These are phyloP conservation scores for Drosophila histrio DNA, from an alignment of 2,888 invertebrate genomes.

Conservation along the genomic window DNA sequence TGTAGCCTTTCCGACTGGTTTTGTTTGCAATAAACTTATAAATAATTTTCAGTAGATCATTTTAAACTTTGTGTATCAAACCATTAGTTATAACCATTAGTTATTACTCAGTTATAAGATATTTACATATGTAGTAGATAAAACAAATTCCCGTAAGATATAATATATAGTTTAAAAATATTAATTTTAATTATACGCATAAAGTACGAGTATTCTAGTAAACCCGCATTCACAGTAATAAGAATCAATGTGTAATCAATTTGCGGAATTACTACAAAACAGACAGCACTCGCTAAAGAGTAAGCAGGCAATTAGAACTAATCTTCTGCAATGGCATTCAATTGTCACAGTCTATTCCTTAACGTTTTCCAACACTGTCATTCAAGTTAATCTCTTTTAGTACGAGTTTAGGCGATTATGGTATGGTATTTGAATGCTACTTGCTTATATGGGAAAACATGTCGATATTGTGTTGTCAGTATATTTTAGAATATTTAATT, in stretches of 20 bases:
- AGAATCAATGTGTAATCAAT: background rate
- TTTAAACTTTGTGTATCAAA: no score
- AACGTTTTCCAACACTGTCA: conserved; percentile 20
- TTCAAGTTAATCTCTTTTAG: conserved; percentile 19
- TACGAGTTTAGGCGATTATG: background rate
- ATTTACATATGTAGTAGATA: no score
- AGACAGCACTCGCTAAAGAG: background rate
- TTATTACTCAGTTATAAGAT: no score
- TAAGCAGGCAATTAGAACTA: background rate
- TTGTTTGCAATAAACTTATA: no score
- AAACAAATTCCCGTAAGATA: no score
- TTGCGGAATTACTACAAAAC: background rate
- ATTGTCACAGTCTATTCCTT: background rate
- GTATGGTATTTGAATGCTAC: background rate
- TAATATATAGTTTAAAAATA: no score
- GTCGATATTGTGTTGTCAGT: conserved; percentile 16
- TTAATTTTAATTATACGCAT: no score
- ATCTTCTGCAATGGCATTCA: background rate
- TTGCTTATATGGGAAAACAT: conserved; percentile 6
- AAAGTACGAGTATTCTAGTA: no score
- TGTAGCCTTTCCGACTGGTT: no score
- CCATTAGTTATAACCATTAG: no score
- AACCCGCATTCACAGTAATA: background rate
- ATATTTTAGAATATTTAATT: conserved; percentile 34
- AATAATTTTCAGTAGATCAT: no score